Conservation (phyloP, 2,888 invertebrate genomes). For the Clistopyga incitator region DNA sequence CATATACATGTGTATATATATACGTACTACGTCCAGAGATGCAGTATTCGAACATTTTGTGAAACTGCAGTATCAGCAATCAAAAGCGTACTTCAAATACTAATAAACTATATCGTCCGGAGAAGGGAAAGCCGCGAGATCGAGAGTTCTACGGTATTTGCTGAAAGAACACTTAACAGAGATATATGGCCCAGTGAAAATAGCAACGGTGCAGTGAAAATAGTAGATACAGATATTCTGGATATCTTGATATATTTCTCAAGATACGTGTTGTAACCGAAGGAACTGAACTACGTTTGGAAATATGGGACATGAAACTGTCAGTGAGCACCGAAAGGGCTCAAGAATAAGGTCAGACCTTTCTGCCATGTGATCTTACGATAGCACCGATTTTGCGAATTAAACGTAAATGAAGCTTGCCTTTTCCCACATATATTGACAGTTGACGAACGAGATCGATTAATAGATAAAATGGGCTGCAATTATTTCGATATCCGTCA, state of each 20-base stretch:
- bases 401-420: too few species aligned
- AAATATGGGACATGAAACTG: too few species aligned
- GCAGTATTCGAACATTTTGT: conserved; percentile 22
- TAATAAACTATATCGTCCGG: conserved; percentile 40
- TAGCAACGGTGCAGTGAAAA: conserved; percentile 8
- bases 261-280: neutral
- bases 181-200: conserved; percentile 3
- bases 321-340: too few species aligned
- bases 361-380: too few species aligned
- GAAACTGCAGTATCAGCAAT: conserved; percentile 40
- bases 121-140: neutral
- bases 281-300: neutral
- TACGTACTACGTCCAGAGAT: neutral
- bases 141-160: neutral
- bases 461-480: too few species aligned
- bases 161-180: conserved; percentile 33
- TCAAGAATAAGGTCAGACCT: too few species aligned
- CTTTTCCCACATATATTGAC: too few species aligned
- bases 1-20: too few species aligned
- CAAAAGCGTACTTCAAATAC: conserved; percentile 42
- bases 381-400: too few species aligned
- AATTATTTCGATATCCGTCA: too few species aligned
- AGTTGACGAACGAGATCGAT: too few species aligned
- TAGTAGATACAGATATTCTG: conserved; percentile 13
- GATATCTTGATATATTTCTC: neutral